These are phyloP conservation scores for Drosophila pegasa DNA, from an alignment of 2,888 invertebrate genomes.

Conservation along the genomic window DNA sequence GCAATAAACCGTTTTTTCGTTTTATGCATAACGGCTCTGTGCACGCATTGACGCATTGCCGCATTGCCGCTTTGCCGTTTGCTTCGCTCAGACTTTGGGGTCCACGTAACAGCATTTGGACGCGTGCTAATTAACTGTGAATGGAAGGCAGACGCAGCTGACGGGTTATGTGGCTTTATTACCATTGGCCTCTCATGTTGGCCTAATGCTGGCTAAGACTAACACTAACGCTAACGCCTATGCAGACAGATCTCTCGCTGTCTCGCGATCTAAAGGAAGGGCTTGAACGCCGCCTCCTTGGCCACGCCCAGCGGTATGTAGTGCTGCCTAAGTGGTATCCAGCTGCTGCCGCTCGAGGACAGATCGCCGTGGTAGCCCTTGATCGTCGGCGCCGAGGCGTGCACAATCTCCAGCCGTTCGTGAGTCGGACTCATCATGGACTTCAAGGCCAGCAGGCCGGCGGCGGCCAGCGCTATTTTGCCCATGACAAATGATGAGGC, in stretches of 20 bases:
- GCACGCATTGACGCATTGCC: slow-evolving; percentile 46
- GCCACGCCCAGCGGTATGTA: slow-evolving; percentile 69
- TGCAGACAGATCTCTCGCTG: background rate
- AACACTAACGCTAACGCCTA: slow-evolving; percentile 7
- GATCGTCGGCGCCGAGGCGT: slow-evolving; percentile 59
- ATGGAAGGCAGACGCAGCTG: slow-evolving; percentile 17
- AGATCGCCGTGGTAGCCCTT: slow-evolving; percentile 61
- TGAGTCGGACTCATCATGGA: slow-evolving; percentile 73
- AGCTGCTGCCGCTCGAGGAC: slow-evolving; percentile 65
- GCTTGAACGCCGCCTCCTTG: slow-evolving; percentile 61
- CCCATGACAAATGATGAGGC: slow-evolving; percentile 85
- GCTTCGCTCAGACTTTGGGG: slow-evolving; percentile 17
- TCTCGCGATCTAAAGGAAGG: slow-evolving; percentile 73
- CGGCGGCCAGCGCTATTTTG: slow-evolving; percentile 82
- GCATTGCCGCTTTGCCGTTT: slow-evolving; percentile 15
- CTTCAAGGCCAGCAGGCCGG: slow-evolving; percentile 79
- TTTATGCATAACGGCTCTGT: slow-evolving; percentile 72
- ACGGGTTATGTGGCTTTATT: slow-evolving; percentile 58
- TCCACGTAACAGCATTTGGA: slow-evolving; percentile 64
- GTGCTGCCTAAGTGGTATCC: slow-evolving; percentile 62
- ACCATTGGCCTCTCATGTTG: slow-evolving; percentile 36
- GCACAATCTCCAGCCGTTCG: slow-evolving; percentile 75
- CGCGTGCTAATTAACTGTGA: slow-evolving; percentile 68
- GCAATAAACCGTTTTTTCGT: slow-evolving; percentile 69
- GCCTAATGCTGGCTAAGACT: slow-evolving; percentile 33